Evolutionary conservation across 2,888 invertebrate species (phyloP).

Genomic region (Callinectes sapidus): DNA sequence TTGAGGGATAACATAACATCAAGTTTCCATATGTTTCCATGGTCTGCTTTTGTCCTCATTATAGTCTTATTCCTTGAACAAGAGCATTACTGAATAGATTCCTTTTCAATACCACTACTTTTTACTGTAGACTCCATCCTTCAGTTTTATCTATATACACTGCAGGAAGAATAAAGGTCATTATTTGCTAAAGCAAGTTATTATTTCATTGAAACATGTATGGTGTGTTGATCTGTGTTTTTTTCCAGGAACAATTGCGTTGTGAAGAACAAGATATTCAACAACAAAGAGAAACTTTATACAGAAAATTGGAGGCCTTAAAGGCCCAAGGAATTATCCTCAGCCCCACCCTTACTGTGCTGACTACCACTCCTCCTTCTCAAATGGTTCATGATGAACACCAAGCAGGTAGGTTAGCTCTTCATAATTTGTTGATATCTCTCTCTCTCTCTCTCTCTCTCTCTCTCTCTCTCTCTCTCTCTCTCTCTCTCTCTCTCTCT

Average conservation of each 20-base stretch:
- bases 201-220: neutral
- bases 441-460: neutral
- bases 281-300: conserved; percentile 93
- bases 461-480: neutral
- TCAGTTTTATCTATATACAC: neutral
- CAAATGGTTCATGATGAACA: conserved; percentile 59
- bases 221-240: neutral
- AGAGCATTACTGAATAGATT: neutral
- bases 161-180: neutral
- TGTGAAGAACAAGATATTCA: conserved; percentile 83
- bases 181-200: neutral
- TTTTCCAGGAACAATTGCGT: conserved; percentile 49
- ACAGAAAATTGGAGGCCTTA: conserved; percentile 89
- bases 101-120: neutral
- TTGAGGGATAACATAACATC: neutral
- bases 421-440: neutral
- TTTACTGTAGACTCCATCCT: neutral
- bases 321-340: conserved; percentile 85
- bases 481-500: neutral
- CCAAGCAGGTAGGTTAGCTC: conserved; percentile 42
- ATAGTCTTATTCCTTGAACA: too few relatives aligned
- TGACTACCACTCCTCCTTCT: conserved; percentile 75
- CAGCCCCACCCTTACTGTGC: conserved; percentile 80
- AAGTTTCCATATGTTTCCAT: neutral
- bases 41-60: too few relatives aligned